Evolutionary conservation across 2,797 vertebrate species (phyloP).

Genomic region (Tangara arthus): DNA sequence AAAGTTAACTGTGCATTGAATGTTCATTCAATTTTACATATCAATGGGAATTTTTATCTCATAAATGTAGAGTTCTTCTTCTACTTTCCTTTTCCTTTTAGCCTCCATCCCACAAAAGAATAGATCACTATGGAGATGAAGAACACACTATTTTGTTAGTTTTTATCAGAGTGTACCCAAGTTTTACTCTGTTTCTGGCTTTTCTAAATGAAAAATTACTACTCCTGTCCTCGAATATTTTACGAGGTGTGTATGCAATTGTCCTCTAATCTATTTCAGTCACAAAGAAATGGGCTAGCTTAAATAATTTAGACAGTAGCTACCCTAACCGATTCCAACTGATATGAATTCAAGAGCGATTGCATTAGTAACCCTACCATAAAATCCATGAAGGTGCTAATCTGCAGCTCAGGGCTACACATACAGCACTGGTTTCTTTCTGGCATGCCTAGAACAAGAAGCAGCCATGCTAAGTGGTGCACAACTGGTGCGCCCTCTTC

Average conservation of each 20-base stretch:
- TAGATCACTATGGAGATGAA: neutral
- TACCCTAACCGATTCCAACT: neutral
- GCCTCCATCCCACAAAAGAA: neutral
- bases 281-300: neutral
- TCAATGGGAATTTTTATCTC: neutral
- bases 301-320: neutral
- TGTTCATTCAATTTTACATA: neutral
- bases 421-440: neutral
- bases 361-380: neutral
- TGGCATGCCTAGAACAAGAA: neutral
- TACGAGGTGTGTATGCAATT: neutral
- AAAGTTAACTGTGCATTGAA: neutral
- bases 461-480: neutral
- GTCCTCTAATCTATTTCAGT: neutral
- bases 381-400: neutral
- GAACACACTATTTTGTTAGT: neutral
- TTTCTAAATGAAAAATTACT: neutral
- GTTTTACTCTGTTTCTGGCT: neutral
- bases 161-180: neutral
- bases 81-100: neutral
- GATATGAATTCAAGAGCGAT: neutral
- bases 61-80: neutral
- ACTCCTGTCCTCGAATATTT: neutral
- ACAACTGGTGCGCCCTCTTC: neutral
- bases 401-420: neutral